A percentile compares a stretch with the other conserved stretches of the same genome.
These are phyloP conservation scores for Serrognathus titanus DNA, from an alignment of 2,888 invertebrate species.

Conservation along the genomic window DNA sequence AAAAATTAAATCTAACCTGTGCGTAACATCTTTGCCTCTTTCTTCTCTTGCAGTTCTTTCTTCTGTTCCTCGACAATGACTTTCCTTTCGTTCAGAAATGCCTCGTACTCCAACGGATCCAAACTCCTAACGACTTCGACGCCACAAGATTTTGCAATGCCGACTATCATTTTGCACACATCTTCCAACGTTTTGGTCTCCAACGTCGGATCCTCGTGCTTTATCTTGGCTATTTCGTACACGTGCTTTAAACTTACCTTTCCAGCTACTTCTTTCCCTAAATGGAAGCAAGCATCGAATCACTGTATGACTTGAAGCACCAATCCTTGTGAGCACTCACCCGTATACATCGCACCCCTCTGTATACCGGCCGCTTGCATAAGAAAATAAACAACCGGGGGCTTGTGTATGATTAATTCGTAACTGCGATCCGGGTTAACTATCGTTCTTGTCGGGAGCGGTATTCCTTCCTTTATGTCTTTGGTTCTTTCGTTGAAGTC, in stretches of 20 bases:
- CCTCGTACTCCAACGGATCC: conserved; percentile 73
- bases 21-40: conserved; percentile 88
- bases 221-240: conserved; percentile 97
- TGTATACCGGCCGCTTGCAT: conserved; percentile 93
- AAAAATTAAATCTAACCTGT: conserved; percentile 53
- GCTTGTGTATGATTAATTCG: conserved; percentile 76
- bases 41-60: conserved; percentile 73
- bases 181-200: conserved; percentile 62
- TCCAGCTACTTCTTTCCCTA: conserved; percentile 77
- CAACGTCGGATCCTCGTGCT: conserved; percentile 77
- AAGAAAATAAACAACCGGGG: conserved; percentile 84
- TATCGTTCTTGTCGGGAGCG: conserved; percentile 77
- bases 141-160: conserved; percentile 76
- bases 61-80: conserved; percentile 68
- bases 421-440: conserved; percentile 85
- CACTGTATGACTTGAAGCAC: not conserved
- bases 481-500: conserved; percentile 94
- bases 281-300: conserved; percentile 15
- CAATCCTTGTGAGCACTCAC: not conserved
- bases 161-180: conserved; percentile 76
- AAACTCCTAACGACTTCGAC: conserved; percentile 78
- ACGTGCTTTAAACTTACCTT: conserved; percentile 91
- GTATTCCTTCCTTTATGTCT: conserved; percentile 84
- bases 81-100: conserved; percentile 77
- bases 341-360: conserved; percentile 67